phyloP scores from a whole-genome alignment of 2,113 vertebrate genomes.

The Microtus montanus region DNA sequence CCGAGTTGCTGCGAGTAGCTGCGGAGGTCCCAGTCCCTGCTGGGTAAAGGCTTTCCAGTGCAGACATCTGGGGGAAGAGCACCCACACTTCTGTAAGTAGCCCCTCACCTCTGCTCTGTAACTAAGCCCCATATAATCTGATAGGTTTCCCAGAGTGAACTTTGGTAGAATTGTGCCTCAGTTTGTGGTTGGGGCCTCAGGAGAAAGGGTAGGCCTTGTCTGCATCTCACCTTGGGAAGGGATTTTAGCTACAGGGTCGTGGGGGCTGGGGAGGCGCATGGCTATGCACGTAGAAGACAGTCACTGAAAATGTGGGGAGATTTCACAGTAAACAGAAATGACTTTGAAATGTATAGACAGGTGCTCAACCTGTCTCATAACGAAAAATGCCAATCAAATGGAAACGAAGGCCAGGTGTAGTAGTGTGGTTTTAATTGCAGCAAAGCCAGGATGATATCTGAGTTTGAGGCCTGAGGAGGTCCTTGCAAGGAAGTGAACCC shows the following conservation, averaged over 20 bases:
- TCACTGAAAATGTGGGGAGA: neutral
- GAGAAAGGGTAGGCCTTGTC: neutral
- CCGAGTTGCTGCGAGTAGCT: neutral
- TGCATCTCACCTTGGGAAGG: neutral
- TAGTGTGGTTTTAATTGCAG: neutral
- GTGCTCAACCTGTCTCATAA: neutral
- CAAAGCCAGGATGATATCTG: neutral
- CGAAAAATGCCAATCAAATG: neutral
- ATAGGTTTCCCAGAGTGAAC: neutral
- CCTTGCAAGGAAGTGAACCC: neutral
- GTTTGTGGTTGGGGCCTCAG: neutral
- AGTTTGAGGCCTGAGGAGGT: neutral
- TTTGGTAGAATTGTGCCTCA: neutral
- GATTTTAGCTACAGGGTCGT: neutral
- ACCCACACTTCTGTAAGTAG: neutral
- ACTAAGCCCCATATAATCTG: neutral
- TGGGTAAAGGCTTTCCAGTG: neutral
- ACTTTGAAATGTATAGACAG: neutral
- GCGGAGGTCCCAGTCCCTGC: neutral
- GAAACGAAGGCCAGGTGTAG: neutral
- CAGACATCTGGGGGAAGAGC: neutral
- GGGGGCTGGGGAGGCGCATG: neutral
- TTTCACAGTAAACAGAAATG: neutral
- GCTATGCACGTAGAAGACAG: neutral
- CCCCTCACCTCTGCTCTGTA: neutral